Evolutionary conservation across 2,797 vertebrate species (phyloP), one percentile per base, ranked within the genome.

Genomic region (Scyliorhinus canicula): DNA sequence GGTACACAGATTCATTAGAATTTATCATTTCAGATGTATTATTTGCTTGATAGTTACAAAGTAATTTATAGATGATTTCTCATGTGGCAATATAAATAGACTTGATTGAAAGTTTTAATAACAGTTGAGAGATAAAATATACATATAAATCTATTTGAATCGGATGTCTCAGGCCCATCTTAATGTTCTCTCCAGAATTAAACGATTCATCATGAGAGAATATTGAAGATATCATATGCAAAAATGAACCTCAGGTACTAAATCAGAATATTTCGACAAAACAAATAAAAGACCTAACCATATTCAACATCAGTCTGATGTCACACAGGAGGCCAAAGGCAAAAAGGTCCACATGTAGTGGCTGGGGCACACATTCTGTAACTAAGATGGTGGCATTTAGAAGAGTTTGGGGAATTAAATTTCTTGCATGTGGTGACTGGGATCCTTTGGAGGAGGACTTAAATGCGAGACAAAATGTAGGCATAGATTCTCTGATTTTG

Each of bases 101-200:
- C 74, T 50, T 74, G 93, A 94, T 94, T 52, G 65, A 94, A 94
- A 94, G 5, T 94, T 94, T 94, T 94, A 94, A 94, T 94, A 94
- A 94, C 26, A 74, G 93, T 74, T 52, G 93, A 94, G 52, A 94
- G 67, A 94, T 71, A 74, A 71, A 69, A 94, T 94, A 94, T 52
- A 74, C 93, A 55, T 74, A 74, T 35, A 71, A 94, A 52, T 50
- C 31, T 71, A 94, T 94, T 94, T 71, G 67, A 74, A 69, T 55
- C 50, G 12, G 28, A n/a, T 94, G 31, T 35, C 44, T 94, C 93
- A 69, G 71, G 55, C 26, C 44, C 67, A 74, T 74, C 93, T 69
- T 69, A 69, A 50, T 16, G 63, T 67, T 12, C 63, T 69, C 63
- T 74, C 47, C 67, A 35, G 65, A 94, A 94, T 50, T 67, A 47